phyloP scores from a whole-genome alignment of 2,113 vertebrate species.

The Malurus cyaneus region DNA sequence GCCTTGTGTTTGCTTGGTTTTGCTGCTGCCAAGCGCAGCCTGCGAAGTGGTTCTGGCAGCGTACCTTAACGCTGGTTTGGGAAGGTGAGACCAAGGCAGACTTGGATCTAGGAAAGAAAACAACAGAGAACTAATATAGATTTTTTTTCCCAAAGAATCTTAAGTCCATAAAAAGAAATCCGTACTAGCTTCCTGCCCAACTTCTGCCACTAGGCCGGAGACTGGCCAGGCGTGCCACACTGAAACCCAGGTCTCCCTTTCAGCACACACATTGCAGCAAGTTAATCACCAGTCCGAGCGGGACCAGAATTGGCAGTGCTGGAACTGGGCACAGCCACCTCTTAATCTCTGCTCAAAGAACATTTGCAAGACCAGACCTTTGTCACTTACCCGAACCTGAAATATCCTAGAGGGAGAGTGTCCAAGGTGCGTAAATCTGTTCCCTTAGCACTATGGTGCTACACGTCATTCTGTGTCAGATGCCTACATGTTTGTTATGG shows the following conservation, averaged over 20 bases:
- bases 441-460: not conserved
- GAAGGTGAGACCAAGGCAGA: not conserved
- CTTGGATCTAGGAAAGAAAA: not conserved
- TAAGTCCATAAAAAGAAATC: too few species aligned
- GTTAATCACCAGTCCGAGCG: rapidly evolving
- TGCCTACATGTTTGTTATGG: not conserved
- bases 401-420: too few species aligned
- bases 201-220: too few species aligned
- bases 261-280: rapidly evolving
- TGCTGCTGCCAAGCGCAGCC: not conserved
- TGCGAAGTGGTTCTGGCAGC: rapidly evolving
- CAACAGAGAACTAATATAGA: not conserved
- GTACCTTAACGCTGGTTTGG: rapidly evolving
- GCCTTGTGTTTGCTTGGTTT: rapidly evolving
- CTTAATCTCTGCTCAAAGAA: not conserved
- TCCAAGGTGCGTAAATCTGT: not conserved
- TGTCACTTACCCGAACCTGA: not conserved
- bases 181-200: rapidly evolving
- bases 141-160: rapidly evolving
- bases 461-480: not conserved
- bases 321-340: too few species aligned
- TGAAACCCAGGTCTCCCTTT: rapidly evolving
- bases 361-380: not conserved
- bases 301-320: not conserved
- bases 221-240: rapidly evolving